Base-by-base conservation (phyloP, 2,797 vertebrate species). In the Myotis findleyi region DNA sequence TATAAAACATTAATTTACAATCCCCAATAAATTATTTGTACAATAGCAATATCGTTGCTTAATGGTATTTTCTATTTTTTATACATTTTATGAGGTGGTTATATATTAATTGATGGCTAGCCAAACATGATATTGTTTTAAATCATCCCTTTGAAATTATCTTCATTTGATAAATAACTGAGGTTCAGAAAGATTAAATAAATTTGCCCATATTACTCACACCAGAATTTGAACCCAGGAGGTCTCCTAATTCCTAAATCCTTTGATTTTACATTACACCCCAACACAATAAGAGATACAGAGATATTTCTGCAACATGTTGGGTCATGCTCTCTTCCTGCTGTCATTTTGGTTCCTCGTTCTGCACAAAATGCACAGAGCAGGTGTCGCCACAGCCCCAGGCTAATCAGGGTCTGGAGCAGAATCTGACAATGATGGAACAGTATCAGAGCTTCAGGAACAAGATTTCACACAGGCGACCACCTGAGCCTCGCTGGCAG, bases 1-100 rank as follows among this genome's bases (percentile, higher is more conserved):
- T 62, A 76, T n/a, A 57, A 87, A 83, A 83, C 10, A 79, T 18
- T 62, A 53, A 92, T 36, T 91, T 94, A 49, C 68, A 4, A 83
- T 71, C 6, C 23, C 6, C 23, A 64, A 20, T 71, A 6, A n/a
- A 59, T 62, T 49, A 33, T 71, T 69, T 83, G 18, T 11, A 53
- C n/a, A 88, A 92, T 6, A 53, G 9, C 4, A 86, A 64, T 8
- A 57, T 68, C 33, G 41, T 41, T 91, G 20, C 20, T 66, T 68
- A 86, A 49, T 47, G 53, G 33, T 66, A 55, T 80, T 86, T 90
- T 10, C 33, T 57, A 59, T 41, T 88, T 82, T 87, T 73, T 57
- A 23, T 38, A 83, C 33, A 13, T 66, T 87, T 87, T 47, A 75
- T 87, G n/a, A 57, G 75, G 27, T 81, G 3, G 25, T 80, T 87